Evolutionary conservation across 2,888 invertebrate species (phyloP).

Genomic region (Xestia xanthographa): DNA sequence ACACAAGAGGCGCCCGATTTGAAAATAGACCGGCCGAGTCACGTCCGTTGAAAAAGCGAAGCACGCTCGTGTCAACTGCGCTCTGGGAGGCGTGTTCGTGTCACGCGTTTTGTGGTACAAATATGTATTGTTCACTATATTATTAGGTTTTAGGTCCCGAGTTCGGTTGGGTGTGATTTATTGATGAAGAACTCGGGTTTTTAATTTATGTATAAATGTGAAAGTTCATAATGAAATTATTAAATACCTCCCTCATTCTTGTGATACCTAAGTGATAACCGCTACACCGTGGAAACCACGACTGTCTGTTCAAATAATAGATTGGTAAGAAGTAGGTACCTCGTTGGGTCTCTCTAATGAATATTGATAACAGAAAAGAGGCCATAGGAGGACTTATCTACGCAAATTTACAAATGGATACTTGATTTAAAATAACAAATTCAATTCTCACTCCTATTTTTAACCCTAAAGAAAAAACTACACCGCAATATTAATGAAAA

Average conservation of each 20-base stretch:
- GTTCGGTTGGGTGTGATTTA: neutral
- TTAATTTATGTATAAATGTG: neutral
- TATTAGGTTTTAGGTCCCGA: neutral
- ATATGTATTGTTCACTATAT: conserved; percentile 44
- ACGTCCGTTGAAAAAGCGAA: conserved; percentile 59
- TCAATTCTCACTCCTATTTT: neutral
- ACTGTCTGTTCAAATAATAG: no score
- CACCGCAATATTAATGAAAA: neutral
- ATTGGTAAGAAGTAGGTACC: no score
- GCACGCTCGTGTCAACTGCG: conserved; percentile 51
- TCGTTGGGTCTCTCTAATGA: neutral
- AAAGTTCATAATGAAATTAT: neutral
- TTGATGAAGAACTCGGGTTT: neutral
- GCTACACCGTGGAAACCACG: no score
- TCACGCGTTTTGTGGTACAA: conserved; percentile 37
- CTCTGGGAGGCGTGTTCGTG: conserved; percentile 38
- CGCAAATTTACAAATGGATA: no score
- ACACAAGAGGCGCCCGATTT: conserved; percentile 59
- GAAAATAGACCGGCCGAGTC: conserved; percentile 60
- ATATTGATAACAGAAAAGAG: neutral
- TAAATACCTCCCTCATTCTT: no score
- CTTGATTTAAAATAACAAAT: neutral
- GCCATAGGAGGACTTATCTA: neutral
- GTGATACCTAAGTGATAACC: no score
- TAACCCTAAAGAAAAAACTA: neutral